Conservation (phyloP, 1,140 invertebrate genomes). For the Leptopilina clavipes region DNA sequence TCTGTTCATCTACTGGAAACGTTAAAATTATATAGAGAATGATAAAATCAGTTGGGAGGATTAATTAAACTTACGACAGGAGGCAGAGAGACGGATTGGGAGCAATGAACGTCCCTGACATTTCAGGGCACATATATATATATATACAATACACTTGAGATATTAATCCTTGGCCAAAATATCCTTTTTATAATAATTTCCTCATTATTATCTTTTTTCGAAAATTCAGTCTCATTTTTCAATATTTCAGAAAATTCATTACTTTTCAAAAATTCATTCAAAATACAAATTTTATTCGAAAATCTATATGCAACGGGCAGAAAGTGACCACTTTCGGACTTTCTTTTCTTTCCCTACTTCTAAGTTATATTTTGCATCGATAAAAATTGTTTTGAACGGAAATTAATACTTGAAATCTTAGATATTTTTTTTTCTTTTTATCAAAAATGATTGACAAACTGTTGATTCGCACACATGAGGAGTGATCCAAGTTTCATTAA, state of each 20-base stretch:
- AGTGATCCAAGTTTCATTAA: background rate
- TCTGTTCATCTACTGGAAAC: slow-evolving; percentile 13
- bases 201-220: background rate
- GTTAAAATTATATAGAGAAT: slow-evolving; percentile 17
- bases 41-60: slow-evolving; percentile 14
- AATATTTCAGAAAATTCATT: no score
- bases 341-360: no score
- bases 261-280: no score
- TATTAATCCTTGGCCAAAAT: background rate
- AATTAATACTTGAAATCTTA: no score
- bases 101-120: slow-evolving; percentile 28
- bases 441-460: background rate
- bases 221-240: background rate
- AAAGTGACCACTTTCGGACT: no score
- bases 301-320: no score
- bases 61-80: slow-evolving; percentile 4
- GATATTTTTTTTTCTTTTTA: no score
- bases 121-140: background rate
- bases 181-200: background rate
- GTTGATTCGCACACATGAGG: background rate
- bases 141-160: background rate
- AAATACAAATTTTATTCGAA: no score
- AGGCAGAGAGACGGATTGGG: slow-evolving; percentile 10
- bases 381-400: no score
- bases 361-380: no score